A percentile compares a stretch with the other conserved stretches of the same genome.
Evolutionary conservation across 2,113 vertebrate species (phyloP).

Genomic region (Chaetodon trifascialis): DNA sequence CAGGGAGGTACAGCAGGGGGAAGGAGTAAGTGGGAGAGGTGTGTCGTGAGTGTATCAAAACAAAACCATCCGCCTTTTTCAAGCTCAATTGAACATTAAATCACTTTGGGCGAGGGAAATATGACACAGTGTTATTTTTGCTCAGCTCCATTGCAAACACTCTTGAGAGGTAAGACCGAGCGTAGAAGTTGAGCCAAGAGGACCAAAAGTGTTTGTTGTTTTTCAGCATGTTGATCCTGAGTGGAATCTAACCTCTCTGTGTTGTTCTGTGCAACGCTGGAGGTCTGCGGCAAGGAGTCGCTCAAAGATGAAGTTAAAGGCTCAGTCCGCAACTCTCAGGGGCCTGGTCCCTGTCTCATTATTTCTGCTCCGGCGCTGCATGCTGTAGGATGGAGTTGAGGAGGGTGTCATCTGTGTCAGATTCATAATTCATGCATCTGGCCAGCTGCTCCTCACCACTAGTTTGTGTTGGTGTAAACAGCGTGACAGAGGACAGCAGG

Average conservation of each 20-base stretch:
- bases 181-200: slow-evolving; percentile 47
- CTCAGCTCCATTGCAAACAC: slow-evolving; percentile 20
- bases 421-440: slow-evolving; percentile 54
- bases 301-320: slow-evolving; percentile 58
- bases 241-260: slow-evolving; percentile 61
- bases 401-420: slow-evolving; percentile 55
- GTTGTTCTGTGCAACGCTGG: slow-evolving; percentile 30
- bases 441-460: background rate
- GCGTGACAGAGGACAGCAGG: slow-evolving; percentile 30
- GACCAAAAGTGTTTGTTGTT: slow-evolving; percentile 66
- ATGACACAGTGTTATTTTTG: slow-evolving; percentile 65
- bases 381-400: background rate
- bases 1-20: slow-evolving; percentile 5
- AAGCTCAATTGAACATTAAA: slow-evolving; percentile 64
- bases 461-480: slow-evolving; percentile 55
- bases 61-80: slow-evolving; percentile 48
- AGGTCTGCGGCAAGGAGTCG: slow-evolving; percentile 35
- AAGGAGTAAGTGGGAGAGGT: slow-evolving; percentile 40
- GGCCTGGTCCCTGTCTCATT: slow-evolving; percentile 26
- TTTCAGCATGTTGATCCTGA: slow-evolving; percentile 56
- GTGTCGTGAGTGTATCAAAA: slow-evolving; percentile 59
- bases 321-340: slow-evolving; percentile 30
- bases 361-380: slow-evolving; percentile 10
- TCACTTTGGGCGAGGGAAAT: slow-evolving; percentile 60
- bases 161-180: slow-evolving; percentile 44